Evolutionary conservation across 2,113 vertebrate species (phyloP), one percentile per base, ranked within the genome.

Genomic region (Lepus americanus): DNA sequence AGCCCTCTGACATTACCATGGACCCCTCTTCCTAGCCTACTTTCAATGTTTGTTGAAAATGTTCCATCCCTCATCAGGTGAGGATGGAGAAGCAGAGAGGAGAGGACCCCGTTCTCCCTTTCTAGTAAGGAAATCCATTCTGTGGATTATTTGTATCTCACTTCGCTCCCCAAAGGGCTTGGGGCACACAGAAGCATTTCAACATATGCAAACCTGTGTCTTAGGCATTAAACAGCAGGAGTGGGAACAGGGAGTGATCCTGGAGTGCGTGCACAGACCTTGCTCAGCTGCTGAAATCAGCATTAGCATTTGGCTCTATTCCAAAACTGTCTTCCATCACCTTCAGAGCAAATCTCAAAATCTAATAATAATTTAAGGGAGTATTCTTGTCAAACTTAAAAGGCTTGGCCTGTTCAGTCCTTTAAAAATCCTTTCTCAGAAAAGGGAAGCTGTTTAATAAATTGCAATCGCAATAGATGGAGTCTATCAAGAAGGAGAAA

Each of bases 381-480:
- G 49, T 96, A 12, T 96, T 97, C 96, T 88, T 94, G 53, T 95
- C 96, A 96, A 70, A 78, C 49, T 77, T 59, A 74, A 95, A 97
- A 92, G 94, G 92, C 64, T 74, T 94, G 93, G 86, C 92, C 70
- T 29, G 53, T 63, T 96, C 94, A 66, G 95, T 55, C 95, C 84
- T 94, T 95, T 94, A 90, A 89, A 97, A 98, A 97, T 96, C 81
- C 73, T 96, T 96, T 96, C 78, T 96, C 0, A 22, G 97, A 97
- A 98, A 98, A 98, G 82, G 81, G 96, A 97, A 98, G 73, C 97
- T 95, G 87, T 92, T 97, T 97, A 96, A 94, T 97, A 97, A 96
- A 96, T 96, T 94, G 98, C 89, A 74, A 53, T 88, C 80, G 81
- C 81, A 82, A 77, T 63, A 93, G 94, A 92, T 96, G 92, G 95